Evolutionary conservation across 2,888 invertebrate species (phyloP).

Genomic region (Protodeltote pygarga): DNA sequence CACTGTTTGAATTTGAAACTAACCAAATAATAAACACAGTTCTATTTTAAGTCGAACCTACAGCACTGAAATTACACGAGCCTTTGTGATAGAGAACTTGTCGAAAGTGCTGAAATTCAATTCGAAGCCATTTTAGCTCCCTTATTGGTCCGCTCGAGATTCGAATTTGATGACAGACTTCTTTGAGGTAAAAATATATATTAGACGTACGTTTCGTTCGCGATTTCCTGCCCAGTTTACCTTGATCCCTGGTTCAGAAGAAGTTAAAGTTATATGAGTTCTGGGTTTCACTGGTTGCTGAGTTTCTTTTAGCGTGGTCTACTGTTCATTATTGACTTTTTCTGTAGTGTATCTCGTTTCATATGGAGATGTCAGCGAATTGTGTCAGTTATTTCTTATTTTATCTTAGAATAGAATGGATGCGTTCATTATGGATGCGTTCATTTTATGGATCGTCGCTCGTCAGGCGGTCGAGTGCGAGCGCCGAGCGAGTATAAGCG

Average conservation of each 20-base stretch:
- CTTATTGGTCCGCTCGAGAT: conserved; percentile 49
- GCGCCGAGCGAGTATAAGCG: too few relatives aligned
- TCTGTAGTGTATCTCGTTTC: conserved; percentile 42
- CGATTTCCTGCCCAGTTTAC: conserved; percentile 35
- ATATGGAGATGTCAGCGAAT: conserved; percentile 25
- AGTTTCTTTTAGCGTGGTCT: conserved; percentile 32
- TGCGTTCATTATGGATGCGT: too few relatives aligned
- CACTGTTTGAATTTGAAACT: too few relatives aligned
- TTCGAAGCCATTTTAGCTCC: conserved; percentile 58
- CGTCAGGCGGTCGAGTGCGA: too few relatives aligned
- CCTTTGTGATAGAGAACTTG: conserved; percentile 47
- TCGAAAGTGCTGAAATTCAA: conserved; percentile 58
- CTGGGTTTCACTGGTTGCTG: conserved; percentile 20
- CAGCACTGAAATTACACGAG: conserved; percentile 37
- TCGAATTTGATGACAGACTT: conserved; percentile 56
- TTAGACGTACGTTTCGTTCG: conserved; percentile 45
- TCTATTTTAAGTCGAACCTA: conserved; percentile 26
- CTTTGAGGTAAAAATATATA: conserved; percentile 53
- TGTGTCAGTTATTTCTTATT: conserved; percentile 32
- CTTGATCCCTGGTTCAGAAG: conserved; percentile 2
- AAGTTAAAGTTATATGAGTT: neutral
- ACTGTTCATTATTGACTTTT: conserved; percentile 49
- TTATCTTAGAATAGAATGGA: too few relatives aligned
- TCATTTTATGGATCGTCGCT: too few relatives aligned
- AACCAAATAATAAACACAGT: conserved; percentile 26